Conservation (phyloP, 2,888 invertebrate genomes). For the Chouioia cunea region DNA sequence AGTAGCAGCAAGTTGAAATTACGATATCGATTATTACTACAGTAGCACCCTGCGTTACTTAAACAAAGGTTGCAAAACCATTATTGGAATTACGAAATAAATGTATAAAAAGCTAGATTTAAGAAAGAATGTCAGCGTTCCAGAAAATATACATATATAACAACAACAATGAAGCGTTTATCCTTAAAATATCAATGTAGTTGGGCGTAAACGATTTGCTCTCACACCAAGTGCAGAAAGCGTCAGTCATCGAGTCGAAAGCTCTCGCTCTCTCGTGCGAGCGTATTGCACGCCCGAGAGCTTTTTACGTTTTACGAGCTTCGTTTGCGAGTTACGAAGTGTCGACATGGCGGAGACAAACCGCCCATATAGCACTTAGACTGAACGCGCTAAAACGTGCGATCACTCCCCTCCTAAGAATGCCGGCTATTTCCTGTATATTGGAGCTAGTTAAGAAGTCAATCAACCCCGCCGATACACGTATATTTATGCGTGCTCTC, state of each 20-base stretch:
- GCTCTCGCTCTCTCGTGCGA: not conserved
- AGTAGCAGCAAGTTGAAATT: no score
- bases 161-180: not conserved
- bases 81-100: no score
- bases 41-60: no score
- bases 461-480: no score
- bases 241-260: slow-evolving; percentile 14
- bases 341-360: slow-evolving; percentile 1
- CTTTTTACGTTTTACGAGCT: slow-evolving; percentile 34
- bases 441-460: no score
- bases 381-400: not conserved
- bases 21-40: no score
- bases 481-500: no score
- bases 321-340: slow-evolving; percentile 12
- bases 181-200: not conserved
- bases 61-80: no score
- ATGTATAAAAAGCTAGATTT: no score
- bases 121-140: not conserved
- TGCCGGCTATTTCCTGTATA: no score
- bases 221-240: slow-evolving; percentile 17
- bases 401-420: no score
- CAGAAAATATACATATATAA: not conserved
- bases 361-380: not conserved
- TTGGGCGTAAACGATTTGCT: not conserved
- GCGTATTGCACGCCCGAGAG: not conserved